Percentiles rank a stretch among this genome's conserved stretches.
These are phyloP conservation scores for Oplegnathus fasciatus DNA, from an alignment of 2,113 vertebrate species.

Conservation along the genomic window DNA sequence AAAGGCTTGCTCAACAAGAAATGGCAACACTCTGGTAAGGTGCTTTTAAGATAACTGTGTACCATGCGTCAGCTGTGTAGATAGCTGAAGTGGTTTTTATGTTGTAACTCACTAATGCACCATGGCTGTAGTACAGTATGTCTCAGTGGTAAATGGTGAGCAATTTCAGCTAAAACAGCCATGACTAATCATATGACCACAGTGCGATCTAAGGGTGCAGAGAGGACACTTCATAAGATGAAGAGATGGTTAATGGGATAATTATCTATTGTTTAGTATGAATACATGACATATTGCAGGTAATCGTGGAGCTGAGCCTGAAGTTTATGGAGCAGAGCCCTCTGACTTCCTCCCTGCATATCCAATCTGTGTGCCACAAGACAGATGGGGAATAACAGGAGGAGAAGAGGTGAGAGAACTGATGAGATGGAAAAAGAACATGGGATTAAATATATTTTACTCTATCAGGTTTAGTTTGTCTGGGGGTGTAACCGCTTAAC, in stretches of 20 bases:
- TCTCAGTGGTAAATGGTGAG: background rate
- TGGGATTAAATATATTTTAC: background rate
- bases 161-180: background rate
- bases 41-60: constrained; percentile 53
- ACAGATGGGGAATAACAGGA: constrained; percentile 34
- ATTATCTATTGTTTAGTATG: background rate
- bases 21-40: constrained; percentile 87
- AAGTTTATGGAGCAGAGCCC: constrained; percentile 1
- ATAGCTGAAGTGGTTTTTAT: background rate
- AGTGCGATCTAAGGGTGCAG: background rate
- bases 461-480: background rate
- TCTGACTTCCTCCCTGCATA: background rate
- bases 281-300: constrained; percentile 26
- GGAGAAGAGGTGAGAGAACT: constrained; percentile 48
- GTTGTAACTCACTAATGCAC: background rate
- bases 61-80: background rate
- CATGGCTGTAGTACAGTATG: too few relatives aligned
- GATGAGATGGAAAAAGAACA: background rate
- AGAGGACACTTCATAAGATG: background rate
- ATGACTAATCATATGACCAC: background rate
- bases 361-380: constrained; percentile 13
- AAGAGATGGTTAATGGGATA: background rate
- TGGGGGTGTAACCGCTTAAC: too few relatives aligned
- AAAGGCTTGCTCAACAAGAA: constrained; percentile 87
- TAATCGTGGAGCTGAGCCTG: constrained; percentile 8